phyloP scores from a whole-genome alignment of 23 tunicate species.

The Ascidia mentula region DNA sequence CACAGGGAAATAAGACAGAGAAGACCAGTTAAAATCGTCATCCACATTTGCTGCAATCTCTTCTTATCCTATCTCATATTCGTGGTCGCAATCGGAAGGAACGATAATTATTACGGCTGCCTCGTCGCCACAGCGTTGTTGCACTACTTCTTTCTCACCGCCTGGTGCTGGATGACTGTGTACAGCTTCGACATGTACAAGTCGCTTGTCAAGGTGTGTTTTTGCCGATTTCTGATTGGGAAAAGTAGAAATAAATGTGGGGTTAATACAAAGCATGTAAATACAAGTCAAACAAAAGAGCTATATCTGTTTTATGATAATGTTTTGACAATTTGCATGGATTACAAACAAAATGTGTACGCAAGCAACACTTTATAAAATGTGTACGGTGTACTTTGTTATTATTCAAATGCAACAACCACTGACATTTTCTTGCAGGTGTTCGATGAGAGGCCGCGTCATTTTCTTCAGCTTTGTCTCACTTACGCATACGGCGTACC shows the following conservation, averaged over 20 bases:
- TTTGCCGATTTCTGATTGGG: too few species aligned
- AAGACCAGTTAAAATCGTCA: constrained; percentile 13
- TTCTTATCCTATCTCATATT: constrained; percentile 17
- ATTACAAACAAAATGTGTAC: too few species aligned
- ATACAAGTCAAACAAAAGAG: too few species aligned
- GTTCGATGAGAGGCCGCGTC: neutral
- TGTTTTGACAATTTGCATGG: too few species aligned
- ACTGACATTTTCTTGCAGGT: too few species aligned
- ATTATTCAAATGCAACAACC: too few species aligned
- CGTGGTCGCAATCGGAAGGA: constrained; percentile 12
- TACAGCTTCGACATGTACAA: constrained; percentile 31
- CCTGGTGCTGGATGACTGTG: constrained; percentile 45
- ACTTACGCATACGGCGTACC: neutral
- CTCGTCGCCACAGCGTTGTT: constrained; percentile 4
- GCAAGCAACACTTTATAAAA: too few species aligned
- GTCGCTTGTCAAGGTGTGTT: constrained; percentile 33
- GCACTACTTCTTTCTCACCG: constrained; percentile 25
- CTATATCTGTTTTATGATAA: too few species aligned
- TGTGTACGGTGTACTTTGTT: too few species aligned
- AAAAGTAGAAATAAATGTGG: too few species aligned
- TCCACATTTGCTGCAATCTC: constrained; percentile 28
- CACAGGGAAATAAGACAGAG: constrained; percentile 4
- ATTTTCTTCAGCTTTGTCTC: neutral
- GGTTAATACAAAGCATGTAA: too few species aligned
- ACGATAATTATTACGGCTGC: constrained; percentile 7